Percentiles rank a stretch among this genome's conserved stretches.
These are phyloP conservation scores for Naja naja DNA, from an alignment of 2,113 vertebrate species.

Conservation along the genomic window DNA sequence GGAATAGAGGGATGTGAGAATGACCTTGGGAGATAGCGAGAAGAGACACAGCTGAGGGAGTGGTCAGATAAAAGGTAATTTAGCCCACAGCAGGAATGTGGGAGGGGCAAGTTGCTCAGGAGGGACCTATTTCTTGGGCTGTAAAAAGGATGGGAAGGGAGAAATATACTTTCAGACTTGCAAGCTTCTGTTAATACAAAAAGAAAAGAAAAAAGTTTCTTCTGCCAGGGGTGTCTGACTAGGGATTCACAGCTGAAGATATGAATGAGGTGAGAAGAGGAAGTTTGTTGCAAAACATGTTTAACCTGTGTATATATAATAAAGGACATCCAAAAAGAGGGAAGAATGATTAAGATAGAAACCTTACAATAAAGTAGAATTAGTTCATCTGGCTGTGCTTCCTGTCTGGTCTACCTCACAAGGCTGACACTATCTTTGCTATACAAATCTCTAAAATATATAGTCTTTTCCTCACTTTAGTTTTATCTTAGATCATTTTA, in stretches of 20 bases:
- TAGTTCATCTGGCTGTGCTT: not conserved
- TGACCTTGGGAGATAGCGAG: not conserved
- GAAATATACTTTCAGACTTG: not conserved
- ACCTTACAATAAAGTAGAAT: not conserved
- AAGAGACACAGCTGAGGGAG: not conserved
- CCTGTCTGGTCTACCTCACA: not conserved
- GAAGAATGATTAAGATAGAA: not conserved
- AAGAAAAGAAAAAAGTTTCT: not conserved
- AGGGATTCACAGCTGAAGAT: not conserved
- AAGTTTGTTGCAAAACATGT: not conserved
- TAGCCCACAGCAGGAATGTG: not conserved
- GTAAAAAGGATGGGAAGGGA: not conserved
- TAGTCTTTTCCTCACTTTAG: not conserved
- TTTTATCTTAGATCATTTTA: not conserved
- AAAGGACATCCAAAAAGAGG: not conserved
- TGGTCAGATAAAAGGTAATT: not conserved
- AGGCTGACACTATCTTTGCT: not conserved
- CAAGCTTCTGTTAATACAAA: not conserved
- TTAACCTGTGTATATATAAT: not conserved
- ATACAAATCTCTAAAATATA: not conserved
- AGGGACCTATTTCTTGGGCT: not conserved
- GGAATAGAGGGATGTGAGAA: not conserved
- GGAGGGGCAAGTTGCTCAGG: not conserved
- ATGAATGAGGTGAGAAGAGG: not conserved
- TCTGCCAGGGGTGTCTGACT: not conserved